Conservation (phyloP, 2,888 invertebrate genomes). For the Aphrophora alni region DNA sequence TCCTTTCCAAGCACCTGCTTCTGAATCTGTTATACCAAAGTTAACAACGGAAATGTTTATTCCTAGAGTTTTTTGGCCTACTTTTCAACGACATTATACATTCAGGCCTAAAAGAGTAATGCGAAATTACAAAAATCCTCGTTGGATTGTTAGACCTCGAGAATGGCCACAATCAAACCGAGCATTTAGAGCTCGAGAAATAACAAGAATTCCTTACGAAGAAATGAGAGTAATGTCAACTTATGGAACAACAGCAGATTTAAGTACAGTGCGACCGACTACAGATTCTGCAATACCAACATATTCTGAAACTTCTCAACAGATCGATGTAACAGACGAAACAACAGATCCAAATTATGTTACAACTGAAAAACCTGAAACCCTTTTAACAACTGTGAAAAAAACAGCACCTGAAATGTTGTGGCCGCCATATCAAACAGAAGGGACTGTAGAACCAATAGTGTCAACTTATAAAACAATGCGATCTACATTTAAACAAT, state of each 20-base stretch:
- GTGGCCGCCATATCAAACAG: neutral
- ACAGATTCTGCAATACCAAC: neutral
- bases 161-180: neutral
- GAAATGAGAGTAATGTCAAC: no score
- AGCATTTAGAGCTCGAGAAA: neutral
- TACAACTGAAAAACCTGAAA: neutral
- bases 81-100: neutral
- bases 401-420: neutral
- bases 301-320: neutral
- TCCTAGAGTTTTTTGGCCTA: neutral
- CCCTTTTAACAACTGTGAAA: no score
- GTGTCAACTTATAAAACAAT: neutral
- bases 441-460: neutral
- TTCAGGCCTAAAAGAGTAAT: neutral
- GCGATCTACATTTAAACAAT: neutral
- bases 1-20: neutral
- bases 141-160: neutral
- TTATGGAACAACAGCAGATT: neutral
- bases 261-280: neutral
- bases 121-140: neutral
- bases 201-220: no score
- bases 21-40: neutral
- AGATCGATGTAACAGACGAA: no score
- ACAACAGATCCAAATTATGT: neutral
- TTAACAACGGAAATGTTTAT: neutral